phyloP scores from a whole-genome alignment of 2,888 invertebrate genomes.

The Rambutsinella grinnellia region DNA sequence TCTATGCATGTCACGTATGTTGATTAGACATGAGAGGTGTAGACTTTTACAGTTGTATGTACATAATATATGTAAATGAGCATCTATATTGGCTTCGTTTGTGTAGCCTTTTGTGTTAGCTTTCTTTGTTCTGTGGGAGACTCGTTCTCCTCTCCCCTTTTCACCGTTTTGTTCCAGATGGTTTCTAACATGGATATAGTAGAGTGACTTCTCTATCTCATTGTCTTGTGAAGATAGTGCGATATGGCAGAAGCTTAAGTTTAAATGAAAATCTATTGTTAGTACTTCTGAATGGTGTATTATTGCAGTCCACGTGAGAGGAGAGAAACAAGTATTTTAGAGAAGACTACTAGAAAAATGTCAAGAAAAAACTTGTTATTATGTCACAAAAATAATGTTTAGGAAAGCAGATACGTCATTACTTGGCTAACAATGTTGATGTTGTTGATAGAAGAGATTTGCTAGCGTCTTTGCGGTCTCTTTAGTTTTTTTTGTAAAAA shows the following conservation, averaged over 20 bases:
- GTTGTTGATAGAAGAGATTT: too few relatives aligned
- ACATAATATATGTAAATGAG: conserved; percentile 18
- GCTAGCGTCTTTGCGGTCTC: too few relatives aligned
- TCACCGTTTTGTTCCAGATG: neutral
- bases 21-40: neutral
- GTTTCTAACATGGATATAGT: neutral
- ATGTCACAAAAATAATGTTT: neutral
- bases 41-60: neutral
- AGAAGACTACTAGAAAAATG: neutral
- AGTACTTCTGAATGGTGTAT: neutral
- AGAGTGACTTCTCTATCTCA: neutral
- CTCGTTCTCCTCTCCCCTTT: neutral
- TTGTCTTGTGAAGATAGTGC: neutral
- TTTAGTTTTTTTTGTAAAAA: too few relatives aligned
- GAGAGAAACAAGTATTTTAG: neutral
- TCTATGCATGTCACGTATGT: neutral
- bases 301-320: neutral
- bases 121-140: neutral
- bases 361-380: neutral
- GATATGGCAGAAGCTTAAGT: neutral
- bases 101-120: neutral
- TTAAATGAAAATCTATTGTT: neutral
- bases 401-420: too few relatives aligned
- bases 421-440: neutral
- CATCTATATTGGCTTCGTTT: conserved; percentile 16